Base-by-base conservation (phyloP, 92 coral and sea anemone species). In the Plumapathes pennacea region DNA sequence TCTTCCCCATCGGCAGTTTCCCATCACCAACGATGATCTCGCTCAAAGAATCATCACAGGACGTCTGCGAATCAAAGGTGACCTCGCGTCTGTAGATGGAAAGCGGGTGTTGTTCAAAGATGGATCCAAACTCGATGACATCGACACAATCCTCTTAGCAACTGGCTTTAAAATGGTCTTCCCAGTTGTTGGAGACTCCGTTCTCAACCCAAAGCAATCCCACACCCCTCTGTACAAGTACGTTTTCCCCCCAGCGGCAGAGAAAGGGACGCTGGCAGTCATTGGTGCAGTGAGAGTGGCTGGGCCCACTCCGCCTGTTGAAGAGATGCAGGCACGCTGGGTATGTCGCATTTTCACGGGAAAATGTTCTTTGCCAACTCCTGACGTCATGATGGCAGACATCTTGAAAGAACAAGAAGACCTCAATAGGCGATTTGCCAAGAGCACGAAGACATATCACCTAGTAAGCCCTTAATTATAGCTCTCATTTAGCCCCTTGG, bases 41-140 rank as follows among this genome's bases (percentile, higher is more conserved):
- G 89, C 86, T 3, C 92, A 88, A 37, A 72, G 90, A 20, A 88
- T 94, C 18, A 55, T 94, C 13, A 82, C 92, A 22, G 99, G 99
- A 9, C 59, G 81, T 8, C 29, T 94, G 31, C 60, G 60, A 11
- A 65, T 81, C 18, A 94, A 82, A 60, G 48, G 71, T 12, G 85
- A 80, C 13, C 44, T 94, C 27, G 43, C 77, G 6, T 34, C 57
- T 19, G 33, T 88, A 10, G 51, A 79, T 12, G 88, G 76, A 1
- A 77, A 22, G 14, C 45, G 69, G 25, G 80, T 84, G 2, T 22
- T 67, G 12, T 85, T 94, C n/a, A 53, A 67, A 10, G 99, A 86
- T 55, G 84, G 85, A 10, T 73, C 83, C 26, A 69, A 50, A 10
- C 46, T 81, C n/a, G 90, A 84, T 6, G 71, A 71, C 27, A 65